These are phyloP conservation scores for Micropoecilia bifurca DNA, from an alignment of 2,797 vertebrate genomes.

Conservation along the genomic window DNA sequence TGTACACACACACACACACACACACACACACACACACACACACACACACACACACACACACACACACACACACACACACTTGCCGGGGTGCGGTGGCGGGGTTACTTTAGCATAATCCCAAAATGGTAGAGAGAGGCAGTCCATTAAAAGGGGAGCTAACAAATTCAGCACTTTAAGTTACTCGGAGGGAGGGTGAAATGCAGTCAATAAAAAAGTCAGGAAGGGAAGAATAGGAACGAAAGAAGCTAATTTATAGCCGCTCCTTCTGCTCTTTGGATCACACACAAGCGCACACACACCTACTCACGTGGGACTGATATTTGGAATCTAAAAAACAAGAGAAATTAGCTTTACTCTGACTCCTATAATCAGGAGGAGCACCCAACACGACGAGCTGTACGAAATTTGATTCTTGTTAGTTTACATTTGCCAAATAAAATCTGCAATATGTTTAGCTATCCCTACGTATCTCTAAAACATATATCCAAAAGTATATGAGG, in stretches of 20 bases:
- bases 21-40: too few species aligned
- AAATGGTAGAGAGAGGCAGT: slow-evolving; percentile 67
- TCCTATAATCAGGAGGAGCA: background rate
- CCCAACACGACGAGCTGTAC: background rate
- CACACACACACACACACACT: background rate
- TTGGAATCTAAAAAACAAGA: slow-evolving; percentile 26
- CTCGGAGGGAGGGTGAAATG: slow-evolving; percentile 65
- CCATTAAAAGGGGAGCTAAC: slow-evolving; percentile 74
- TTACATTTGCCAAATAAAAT: background rate
- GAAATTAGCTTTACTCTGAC: background rate
- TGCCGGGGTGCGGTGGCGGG: slow-evolving; percentile 41
- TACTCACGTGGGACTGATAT: slow-evolving; percentile 31
- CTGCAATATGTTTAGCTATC: background rate
- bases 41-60: background rate
- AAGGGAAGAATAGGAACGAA: slow-evolving; percentile 51
- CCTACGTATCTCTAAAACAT: background rate
- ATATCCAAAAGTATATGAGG: background rate
- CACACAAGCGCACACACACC: slow-evolving; percentile 41
- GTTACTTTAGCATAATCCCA: slow-evolving; percentile 78
- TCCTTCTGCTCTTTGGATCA: slow-evolving; percentile 26
- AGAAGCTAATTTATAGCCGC: slow-evolving; percentile 52
- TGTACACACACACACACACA: background rate
- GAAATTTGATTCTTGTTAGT: background rate
- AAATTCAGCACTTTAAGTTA: slow-evolving; percentile 70
- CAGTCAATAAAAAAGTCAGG: slow-evolving; percentile 72